These are phyloP conservation scores for Aplocera efformata DNA, from an alignment of 2,888 invertebrate genomes.

Conservation along the genomic window DNA sequence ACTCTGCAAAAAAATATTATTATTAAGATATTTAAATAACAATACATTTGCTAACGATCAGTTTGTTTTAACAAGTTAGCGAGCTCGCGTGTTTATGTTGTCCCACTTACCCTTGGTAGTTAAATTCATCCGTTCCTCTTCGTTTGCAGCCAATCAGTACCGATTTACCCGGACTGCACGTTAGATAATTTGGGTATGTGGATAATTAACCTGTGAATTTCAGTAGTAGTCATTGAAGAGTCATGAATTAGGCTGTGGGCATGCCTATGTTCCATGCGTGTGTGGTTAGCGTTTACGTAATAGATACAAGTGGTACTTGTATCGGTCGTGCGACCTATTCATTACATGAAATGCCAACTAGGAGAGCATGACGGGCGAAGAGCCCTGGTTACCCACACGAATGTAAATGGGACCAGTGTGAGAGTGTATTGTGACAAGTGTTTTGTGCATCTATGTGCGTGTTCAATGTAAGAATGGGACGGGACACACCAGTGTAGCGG, in stretches of 20 bases:
- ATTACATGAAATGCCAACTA: conserved; percentile 61
- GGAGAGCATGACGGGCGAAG: conserved; percentile 46
- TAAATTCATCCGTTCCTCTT: conserved; percentile 78
- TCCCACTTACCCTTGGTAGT: conserved; percentile 70
- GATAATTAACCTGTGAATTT: conserved; percentile 76
- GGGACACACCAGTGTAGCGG: conserved; percentile 31
- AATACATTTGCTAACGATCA: conserved; percentile 9
- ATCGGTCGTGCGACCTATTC: conserved; percentile 58
- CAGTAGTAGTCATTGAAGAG: conserved; percentile 67
- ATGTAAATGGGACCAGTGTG: conserved; percentile 35
- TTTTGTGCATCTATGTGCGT: conserved; percentile 28
- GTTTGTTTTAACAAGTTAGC: not conserved
- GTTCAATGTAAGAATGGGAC: conserved; percentile 23
- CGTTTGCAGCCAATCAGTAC: conserved; percentile 64
- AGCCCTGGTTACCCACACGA: conserved; percentile 44
- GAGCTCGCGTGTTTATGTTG: not conserved
- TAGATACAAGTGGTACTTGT: conserved; percentile 51
- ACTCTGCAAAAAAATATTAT: too few species aligned
- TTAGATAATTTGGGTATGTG: conserved; percentile 75
- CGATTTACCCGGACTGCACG: conserved; percentile 63
- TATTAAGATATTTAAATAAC: too few species aligned
- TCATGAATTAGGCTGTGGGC: conserved; percentile 54
- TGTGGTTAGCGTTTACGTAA: conserved; percentile 54
- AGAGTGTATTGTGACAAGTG: conserved; percentile 26
- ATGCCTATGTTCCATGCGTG: conserved; percentile 37